Percentiles rank a stretch among this genome's conserved stretches.
Evolutionary conservation across 1,140 invertebrate species (phyloP).

Genomic region (Caerostris extrusa): DNA sequence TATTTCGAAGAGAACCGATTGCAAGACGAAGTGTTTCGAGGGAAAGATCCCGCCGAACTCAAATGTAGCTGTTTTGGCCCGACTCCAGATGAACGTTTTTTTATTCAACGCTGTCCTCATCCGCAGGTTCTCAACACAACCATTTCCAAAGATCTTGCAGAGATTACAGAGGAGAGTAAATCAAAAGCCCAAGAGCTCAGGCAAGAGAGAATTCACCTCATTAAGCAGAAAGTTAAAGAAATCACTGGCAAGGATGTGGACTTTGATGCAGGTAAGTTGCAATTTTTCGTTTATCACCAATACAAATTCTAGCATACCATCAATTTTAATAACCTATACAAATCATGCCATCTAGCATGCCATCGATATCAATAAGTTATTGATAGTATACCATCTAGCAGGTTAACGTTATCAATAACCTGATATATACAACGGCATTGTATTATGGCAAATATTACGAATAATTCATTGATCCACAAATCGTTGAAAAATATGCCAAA

Average conservation of each 20-base stretch:
- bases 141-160: conserved; percentile 81
- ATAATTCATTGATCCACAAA: too few species aligned
- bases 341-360: too few species aligned
- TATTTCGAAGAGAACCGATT: conserved; percentile 68
- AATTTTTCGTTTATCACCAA: too few species aligned
- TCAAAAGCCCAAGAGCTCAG: conserved; percentile 80
- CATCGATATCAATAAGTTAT: too few species aligned
- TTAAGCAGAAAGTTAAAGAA: conserved; percentile 79
- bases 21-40: conserved; percentile 56
- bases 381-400: too few species aligned
- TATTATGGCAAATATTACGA: too few species aligned
- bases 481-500: too few species aligned
- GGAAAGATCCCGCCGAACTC: conserved; percentile 49
- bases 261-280: conserved; percentile 63
- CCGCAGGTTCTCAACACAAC: conserved; percentile 81
- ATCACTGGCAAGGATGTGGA: conserved; percentile 77
- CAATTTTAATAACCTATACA: too few species aligned
- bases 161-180: conserved; percentile 79
- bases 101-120: conserved; percentile 71
- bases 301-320: too few species aligned
- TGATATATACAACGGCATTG: too few species aligned
- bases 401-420: too few species aligned
- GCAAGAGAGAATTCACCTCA: conserved; percentile 81
- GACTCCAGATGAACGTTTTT: conserved; percentile 71
- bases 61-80: conserved; percentile 74